phyloP scores from a whole-genome alignment of 2,888 invertebrate species.

The Oligia fasciuncula region DNA sequence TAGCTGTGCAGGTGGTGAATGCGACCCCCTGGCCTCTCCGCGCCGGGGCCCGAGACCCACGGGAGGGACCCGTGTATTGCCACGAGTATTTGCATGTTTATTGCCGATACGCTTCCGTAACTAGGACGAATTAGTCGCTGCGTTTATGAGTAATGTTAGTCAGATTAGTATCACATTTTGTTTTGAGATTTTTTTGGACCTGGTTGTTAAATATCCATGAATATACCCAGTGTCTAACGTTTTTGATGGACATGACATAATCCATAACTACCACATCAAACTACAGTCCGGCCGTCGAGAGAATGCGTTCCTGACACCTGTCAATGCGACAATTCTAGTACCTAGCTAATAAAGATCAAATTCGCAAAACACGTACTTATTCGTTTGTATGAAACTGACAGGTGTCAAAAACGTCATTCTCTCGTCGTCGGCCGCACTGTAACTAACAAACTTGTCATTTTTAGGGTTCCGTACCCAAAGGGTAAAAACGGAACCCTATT shows the following conservation, averaged over 20 bases:
- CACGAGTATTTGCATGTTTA: constrained; percentile 79
- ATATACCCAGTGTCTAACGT: neutral
- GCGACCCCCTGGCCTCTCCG: constrained; percentile 83
- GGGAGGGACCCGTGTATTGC: constrained; percentile 71
- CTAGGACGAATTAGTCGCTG: constrained; percentile 69
- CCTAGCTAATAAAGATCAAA: neutral
- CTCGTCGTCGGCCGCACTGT: neutral
- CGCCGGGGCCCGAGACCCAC: constrained; percentile 47
- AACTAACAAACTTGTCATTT: neutral
- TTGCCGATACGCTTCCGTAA: constrained; percentile 77
- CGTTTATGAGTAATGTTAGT: constrained; percentile 21
- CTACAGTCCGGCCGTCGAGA: neutral
- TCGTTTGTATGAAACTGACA: neutral
- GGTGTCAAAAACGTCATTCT: neutral
- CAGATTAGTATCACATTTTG: neutral
- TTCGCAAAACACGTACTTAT: neutral
- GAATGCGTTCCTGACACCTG: neutral
- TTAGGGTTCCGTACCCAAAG: no score
- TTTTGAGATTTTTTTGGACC: neutral
- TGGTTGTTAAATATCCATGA: neutral
- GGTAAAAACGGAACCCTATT: no score
- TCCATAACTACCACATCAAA: neutral
- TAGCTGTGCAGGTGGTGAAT: constrained; percentile 87
- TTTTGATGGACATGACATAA: no score
- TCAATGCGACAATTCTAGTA: neutral